phyloP scores from a whole-genome alignment of 2,888 invertebrate genomes.

The Caenorhabditis panamensis region DNA sequence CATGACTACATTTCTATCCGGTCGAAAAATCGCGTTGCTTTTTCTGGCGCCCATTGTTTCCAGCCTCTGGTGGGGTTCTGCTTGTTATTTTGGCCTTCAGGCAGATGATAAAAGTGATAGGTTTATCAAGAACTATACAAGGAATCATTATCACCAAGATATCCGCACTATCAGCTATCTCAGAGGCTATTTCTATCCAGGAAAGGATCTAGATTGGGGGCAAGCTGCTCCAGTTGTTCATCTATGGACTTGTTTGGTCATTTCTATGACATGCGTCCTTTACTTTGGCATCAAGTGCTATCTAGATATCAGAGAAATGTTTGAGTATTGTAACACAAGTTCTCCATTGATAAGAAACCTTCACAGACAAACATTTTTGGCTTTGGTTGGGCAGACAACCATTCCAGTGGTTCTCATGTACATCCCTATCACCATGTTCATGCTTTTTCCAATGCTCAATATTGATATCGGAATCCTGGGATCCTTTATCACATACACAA shows the following conservation, averaged over 20 bases:
- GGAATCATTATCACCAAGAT: no score
- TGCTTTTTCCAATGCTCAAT: slow-evolving; percentile 40
- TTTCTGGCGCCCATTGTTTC: no score
- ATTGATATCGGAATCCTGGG: slow-evolving; percentile 34
- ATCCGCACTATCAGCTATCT: no score
- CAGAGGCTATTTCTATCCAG: no score
- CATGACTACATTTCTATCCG: slow-evolving; percentile 46
- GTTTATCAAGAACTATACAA: no score
- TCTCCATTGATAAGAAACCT: slow-evolving; percentile 23
- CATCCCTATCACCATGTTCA: slow-evolving; percentile 46
- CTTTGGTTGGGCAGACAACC: slow-evolving; percentile 40
- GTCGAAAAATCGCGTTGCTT: no score
- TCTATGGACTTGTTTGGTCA: slow-evolving; percentile 23
- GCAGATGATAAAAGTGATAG: no score
- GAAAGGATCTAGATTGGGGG: slow-evolving; percentile 37
- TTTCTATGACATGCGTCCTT: slow-evolving; percentile 49
- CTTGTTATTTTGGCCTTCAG: no score
- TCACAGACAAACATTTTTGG: slow-evolving; percentile 42
- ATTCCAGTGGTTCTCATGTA: slow-evolving; percentile 51
- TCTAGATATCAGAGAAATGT: slow-evolving; percentile 22
- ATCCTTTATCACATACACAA: slow-evolving; percentile 36
- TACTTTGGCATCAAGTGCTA: slow-evolving; percentile 49
- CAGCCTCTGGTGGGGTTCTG: no score
- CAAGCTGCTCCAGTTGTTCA: no score
- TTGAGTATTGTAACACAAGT: slow-evolving; percentile 6